Evolutionary conservation across 2,888 invertebrate genomes (phyloP).

Genomic region (Spatulosminthurus flaviceps): DNA sequence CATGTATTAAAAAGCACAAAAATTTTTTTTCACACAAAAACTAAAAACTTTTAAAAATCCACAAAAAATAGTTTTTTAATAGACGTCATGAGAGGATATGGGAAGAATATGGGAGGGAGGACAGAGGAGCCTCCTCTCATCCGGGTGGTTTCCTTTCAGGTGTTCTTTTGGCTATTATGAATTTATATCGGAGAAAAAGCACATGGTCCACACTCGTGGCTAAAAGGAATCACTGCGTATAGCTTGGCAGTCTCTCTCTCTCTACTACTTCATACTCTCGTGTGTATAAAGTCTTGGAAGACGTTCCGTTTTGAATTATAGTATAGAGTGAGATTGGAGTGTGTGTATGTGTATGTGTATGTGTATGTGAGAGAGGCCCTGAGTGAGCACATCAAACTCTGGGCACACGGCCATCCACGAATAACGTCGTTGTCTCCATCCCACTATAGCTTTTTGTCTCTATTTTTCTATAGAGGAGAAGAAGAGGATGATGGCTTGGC

Average conservation of each 20-base stretch:
- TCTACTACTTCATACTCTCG: too few relatives aligned
- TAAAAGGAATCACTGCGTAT: not conserved
- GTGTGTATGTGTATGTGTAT: too few relatives aligned
- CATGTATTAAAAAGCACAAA: too few relatives aligned
- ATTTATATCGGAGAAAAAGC: slow-evolving; percentile 1
- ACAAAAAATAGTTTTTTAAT: too few relatives aligned
- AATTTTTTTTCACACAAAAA: too few relatives aligned
- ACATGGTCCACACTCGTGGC: slow-evolving; percentile 14
- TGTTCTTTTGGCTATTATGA: too few relatives aligned
- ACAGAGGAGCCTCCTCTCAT: not conserved
- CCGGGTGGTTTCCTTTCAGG: not conserved
- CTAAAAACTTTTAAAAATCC: too few relatives aligned
- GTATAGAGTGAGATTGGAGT: too few relatives aligned
- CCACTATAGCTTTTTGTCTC: not conserved
- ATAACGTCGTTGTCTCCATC: slow-evolving; percentile 18
- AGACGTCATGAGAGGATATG: not conserved
- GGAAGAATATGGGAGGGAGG: not conserved
- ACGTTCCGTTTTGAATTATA: too few relatives aligned
- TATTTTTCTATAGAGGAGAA: too few relatives aligned
- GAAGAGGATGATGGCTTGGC: too few relatives aligned
- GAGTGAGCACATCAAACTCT: slow-evolving; percentile 40
- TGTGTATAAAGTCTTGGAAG: too few relatives aligned
- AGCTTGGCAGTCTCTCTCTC: not conserved
- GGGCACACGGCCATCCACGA: slow-evolving; percentile 4
- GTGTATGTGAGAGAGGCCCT: slow-evolving; percentile 45